Evolutionary conservation across 1,140 invertebrate genomes (phyloP), one percentile per base, ranked within the genome.

Genomic region (Caerostris darwini): DNA sequence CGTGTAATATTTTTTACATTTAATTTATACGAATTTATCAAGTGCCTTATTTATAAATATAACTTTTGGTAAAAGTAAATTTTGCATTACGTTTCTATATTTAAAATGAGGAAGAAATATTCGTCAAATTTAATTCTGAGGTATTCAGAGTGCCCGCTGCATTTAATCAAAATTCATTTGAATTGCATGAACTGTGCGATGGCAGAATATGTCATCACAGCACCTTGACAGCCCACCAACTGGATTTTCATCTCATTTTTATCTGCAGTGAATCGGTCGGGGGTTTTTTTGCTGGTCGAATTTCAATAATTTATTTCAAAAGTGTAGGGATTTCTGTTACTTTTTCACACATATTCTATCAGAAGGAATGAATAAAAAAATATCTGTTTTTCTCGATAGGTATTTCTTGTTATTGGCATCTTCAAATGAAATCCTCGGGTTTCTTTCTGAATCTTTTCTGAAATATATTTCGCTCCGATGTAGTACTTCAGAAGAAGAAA

Each of bases 281-380:
- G 5, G 3, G 10, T 14, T 50, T 58, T 85, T 53, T 50, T 64
- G 14, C n/a, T 50, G n/a, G n/a, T 14, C 17, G 57, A 6, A 59
- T 58, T 86, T 58, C 57, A 56, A 86, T 86, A 86, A 86, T 86
- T 86, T 86, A 86, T 86, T 86, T 86, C n/a, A 14, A 3, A 57
- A 14, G 14, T 6, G 19, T n/a, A 19, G 8, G 57, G 54, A 86
- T 57, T 86, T 81, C 71, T 19, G 50, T 19, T 81, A 19, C 50
- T 81, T 81, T 53, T 81, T 81, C 71, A 2, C 0, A 7, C 3
- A 53, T 19, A 50, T 19, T 53, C 5, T 81, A 19, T 19, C 8
- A 67, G n/a, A 3, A 53, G 19, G 19, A 34, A 3, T 17, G 61
- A 17, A 64, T 34, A 17, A 17, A 64, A 64, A 14, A 3, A 17